Evolutionary conservation across 1,140 invertebrate genomes (phyloP).

Genomic region (Whitmania pigra): DNA sequence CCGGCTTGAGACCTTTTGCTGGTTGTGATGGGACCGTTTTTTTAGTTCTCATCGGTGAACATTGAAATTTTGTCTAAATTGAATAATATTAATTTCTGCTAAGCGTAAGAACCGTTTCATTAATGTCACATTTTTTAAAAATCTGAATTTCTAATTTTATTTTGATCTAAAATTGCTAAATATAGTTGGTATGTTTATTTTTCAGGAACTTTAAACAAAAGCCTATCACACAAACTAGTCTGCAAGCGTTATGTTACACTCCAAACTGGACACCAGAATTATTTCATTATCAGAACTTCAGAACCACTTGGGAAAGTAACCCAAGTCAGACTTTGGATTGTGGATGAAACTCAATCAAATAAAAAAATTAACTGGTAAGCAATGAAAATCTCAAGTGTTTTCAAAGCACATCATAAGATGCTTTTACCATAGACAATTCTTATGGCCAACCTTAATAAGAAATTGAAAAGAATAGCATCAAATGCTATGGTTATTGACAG

Average conservation of each 20-base stretch:
- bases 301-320: neutral
- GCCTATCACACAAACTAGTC: neutral
- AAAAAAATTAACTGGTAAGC: conserved; percentile 1
- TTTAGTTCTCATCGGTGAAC: neutral
- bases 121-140: too few relatives aligned
- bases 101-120: too few relatives aligned
- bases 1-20: neutral
- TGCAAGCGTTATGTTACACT: neutral
- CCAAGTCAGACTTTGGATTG: neutral
- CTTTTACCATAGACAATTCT: neutral
- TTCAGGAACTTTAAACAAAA: neutral
- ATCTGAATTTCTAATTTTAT: too few relatives aligned
- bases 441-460: neutral
- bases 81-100: too few relatives aligned
- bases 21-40: conserved; percentile 3
- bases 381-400: neutral
- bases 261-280: conserved; percentile 2
- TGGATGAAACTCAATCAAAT: neutral
- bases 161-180: too few relatives aligned
- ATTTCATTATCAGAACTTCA: neutral
- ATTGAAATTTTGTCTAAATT: too few relatives aligned
- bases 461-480: too few relatives aligned
- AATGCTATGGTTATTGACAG: too few relatives aligned
- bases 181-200: neutral
- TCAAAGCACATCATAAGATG: too few relatives aligned